These are phyloP conservation scores for Catharus bicknelli DNA, from an alignment of 2,113 vertebrate species.

Conservation along the genomic window DNA sequence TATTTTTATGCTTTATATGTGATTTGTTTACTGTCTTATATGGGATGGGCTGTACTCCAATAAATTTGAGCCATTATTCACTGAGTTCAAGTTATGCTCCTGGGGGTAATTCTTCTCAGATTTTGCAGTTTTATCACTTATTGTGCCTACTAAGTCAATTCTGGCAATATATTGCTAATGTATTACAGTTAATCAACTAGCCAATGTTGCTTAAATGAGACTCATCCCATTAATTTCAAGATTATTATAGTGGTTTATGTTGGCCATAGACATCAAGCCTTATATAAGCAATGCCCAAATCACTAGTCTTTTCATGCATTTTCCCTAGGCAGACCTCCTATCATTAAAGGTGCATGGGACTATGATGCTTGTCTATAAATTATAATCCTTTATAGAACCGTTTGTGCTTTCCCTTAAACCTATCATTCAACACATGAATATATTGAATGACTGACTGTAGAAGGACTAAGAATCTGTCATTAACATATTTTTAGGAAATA, in stretches of 20 bases:
- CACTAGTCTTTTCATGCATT: neutral
- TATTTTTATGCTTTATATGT: neutral
- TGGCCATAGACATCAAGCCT: neutral
- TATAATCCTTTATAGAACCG: neutral
- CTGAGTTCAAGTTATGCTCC: neutral
- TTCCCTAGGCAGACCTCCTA: neutral
- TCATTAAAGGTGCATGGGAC: neutral
- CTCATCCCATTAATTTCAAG: neutral
- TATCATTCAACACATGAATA: neutral
- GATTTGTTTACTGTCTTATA: neutral
- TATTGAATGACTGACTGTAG: neutral
- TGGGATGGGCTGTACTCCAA: neutral
- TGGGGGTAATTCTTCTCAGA: neutral
- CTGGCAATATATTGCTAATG: neutral
- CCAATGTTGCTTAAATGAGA: neutral
- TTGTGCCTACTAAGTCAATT: neutral
- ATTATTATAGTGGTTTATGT: neutral
- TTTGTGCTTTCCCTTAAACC: neutral
- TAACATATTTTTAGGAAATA: neutral
- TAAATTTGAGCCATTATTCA: neutral
- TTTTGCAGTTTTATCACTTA: slow-evolving; percentile 10
- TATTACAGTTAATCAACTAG: neutral
- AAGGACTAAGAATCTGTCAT: neutral
- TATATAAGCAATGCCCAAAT: neutral
- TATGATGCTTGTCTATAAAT: neutral